Percentiles rank a stretch among this genome's conserved stretches.
Evolutionary conservation across 2,888 invertebrate genomes (phyloP).

Genomic region (Cremastobaeus sp.): DNA sequence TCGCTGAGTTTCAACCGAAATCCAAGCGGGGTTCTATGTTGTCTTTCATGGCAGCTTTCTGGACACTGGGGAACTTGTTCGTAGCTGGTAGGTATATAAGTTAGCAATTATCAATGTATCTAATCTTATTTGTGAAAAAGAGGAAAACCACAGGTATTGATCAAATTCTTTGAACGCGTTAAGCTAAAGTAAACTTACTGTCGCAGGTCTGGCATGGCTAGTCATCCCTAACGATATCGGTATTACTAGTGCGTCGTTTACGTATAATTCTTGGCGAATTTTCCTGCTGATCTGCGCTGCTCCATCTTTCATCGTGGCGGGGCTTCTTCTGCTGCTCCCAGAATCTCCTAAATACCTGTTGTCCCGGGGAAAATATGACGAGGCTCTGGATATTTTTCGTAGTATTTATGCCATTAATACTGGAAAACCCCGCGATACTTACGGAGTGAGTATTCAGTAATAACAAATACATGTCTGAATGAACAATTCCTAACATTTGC

Average conservation of each 20-base stretch:
- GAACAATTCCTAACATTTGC: too few relatives aligned
- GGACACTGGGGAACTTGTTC: slow-evolving; percentile 95
- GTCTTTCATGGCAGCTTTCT: slow-evolving; percentile 95
- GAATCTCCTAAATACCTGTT: slow-evolving; percentile 95
- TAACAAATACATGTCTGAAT: too few relatives aligned
- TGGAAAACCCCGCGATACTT: slow-evolving; percentile 85
- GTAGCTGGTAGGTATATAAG: slow-evolving; percentile 88
- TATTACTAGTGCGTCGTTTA: slow-evolving; percentile 83
- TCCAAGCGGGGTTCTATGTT: slow-evolving; percentile 94
- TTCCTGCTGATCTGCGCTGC: slow-evolving; percentile 92
- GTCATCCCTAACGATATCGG: slow-evolving; percentile 83
- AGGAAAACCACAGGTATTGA: too few relatives aligned
- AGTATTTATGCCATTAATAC: slow-evolving; percentile 91
- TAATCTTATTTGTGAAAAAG: too few relatives aligned
- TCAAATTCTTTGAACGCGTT: too few relatives aligned
- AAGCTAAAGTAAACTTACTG: background rate
- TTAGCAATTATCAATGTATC: too few relatives aligned
- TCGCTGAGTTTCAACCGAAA: slow-evolving; percentile 96
- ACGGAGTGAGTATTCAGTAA: slow-evolving; percentile 86
- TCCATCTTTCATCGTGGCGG: slow-evolving; percentile 92
- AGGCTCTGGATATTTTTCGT: slow-evolving; percentile 89
- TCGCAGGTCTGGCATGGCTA: slow-evolving; percentile 81
- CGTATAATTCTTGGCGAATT: slow-evolving; percentile 95
- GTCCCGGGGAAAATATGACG: slow-evolving; percentile 87
- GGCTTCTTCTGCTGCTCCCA: slow-evolving; percentile 89